These are phyloP conservation scores for Pocota personata DNA, from an alignment of 2,888 invertebrate genomes.

Conservation along the genomic window DNA sequence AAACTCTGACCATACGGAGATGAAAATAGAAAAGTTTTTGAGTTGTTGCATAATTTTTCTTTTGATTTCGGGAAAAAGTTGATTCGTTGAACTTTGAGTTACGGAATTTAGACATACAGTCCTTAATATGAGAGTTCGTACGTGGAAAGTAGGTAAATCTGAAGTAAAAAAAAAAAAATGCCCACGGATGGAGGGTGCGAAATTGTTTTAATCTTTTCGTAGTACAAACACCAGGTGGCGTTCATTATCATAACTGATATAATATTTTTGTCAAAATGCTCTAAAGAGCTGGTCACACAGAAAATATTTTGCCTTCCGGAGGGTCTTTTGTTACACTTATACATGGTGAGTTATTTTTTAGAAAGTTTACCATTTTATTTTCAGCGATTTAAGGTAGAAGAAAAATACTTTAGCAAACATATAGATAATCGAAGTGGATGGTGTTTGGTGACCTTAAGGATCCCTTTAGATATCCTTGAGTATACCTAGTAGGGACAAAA, in stretches of 20 bases:
- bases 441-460: too few relatives aligned
- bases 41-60: constrained; percentile 28
- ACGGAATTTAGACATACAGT: neutral
- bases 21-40: constrained; percentile 15
- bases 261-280: neutral
- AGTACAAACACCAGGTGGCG: neutral
- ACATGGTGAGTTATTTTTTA: too few relatives aligned
- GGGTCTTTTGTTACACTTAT: too few relatives aligned
- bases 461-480: too few relatives aligned
- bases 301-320: too few relatives aligned
- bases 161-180: neutral
- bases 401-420: too few relatives aligned
- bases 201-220: neutral
- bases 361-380: too few relatives aligned
- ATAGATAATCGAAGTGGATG: too few relatives aligned
- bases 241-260: neutral
- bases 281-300: neutral
- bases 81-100: constrained; percentile 8
- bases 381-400: too few relatives aligned
- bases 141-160: neutral
- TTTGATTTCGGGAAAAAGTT: neutral
- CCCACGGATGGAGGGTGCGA: neutral
- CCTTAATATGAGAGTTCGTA: neutral
- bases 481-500: too few relatives aligned
- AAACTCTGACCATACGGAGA: constrained; percentile 4